Percentiles rank a stretch among this genome's conserved stretches.
Evolutionary conservation across 1,140 invertebrate species (phyloP).

Genomic region (Cotesia typhae): DNA sequence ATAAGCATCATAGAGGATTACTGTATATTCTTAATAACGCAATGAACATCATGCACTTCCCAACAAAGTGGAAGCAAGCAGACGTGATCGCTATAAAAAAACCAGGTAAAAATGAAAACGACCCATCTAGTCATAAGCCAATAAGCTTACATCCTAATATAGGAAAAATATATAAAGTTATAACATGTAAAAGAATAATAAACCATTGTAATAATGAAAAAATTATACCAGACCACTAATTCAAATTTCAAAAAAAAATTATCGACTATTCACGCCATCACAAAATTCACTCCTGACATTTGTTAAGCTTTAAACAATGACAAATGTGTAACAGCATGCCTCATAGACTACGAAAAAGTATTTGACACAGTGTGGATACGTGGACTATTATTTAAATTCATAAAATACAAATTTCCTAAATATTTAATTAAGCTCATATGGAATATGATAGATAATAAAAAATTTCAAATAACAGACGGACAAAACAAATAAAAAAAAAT

Average conservation of each 20-base stretch:
- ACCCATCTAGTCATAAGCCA: slow-evolving; percentile 46
- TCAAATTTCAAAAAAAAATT: slow-evolving; percentile 24
- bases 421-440: no score
- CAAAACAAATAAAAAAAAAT: no score
- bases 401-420: no score
- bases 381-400: no score
- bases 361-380: no score
- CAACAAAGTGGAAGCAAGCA: slow-evolving; percentile 32
- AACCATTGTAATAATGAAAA: slow-evolving; percentile 11
- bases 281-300: no score
- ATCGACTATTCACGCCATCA: no score
- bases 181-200: slow-evolving; percentile 18
- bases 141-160: slow-evolving; percentile 51
- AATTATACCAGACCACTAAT: slow-evolving; percentile 30
- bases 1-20: slow-evolving; percentile 25
- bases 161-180: slow-evolving; percentile 46
- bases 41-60: slow-evolving; percentile 37
- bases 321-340: no score
- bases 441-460: no score
- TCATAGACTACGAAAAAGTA: no score
- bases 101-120: slow-evolving; percentile 33
- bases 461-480: no score
- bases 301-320: no score
- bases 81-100: slow-evolving; percentile 37
- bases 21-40: slow-evolving; percentile 37